Percentiles rank a stretch among this genome's conserved stretches.
These are phyloP conservation scores for Lanistes nyassanus DNA, from an alignment of 1,140 invertebrate species.

Conservation along the genomic window DNA sequence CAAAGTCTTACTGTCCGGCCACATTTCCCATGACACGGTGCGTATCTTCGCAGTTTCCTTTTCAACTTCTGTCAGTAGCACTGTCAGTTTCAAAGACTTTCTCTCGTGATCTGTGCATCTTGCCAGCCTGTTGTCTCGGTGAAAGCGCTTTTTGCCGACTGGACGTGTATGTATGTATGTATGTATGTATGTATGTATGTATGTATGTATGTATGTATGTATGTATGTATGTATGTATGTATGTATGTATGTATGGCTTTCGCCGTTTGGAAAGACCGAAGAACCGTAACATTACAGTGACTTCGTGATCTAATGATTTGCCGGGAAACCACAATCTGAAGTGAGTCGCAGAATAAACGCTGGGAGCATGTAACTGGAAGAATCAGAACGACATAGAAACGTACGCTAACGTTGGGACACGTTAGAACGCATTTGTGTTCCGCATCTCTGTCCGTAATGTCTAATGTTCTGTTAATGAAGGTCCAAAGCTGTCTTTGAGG, in stretches of 20 bases:
- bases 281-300: background rate
- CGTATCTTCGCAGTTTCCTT: background rate
- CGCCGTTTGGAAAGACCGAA: background rate
- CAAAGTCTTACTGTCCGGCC: no score
- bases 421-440: background rate
- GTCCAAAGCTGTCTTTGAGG: background rate
- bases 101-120: background rate
- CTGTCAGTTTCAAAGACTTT: background rate
- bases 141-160: background rate
- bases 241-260: background rate
- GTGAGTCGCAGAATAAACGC: background rate
- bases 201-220: conserved; percentile 12
- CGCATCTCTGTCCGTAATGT: no score
- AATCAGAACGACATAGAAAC: background rate
- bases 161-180: background rate
- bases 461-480: no score
- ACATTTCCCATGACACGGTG: background rate
- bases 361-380: background rate
- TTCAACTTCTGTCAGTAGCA: background rate
- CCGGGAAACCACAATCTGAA: background rate
- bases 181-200: background rate
- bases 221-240: conserved; percentile 6
- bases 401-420: background rate
- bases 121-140: background rate
- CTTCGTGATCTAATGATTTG: background rate